phyloP scores from a whole-genome alignment of 2,888 invertebrate genomes.

The Scaptomyza reducta region DNA sequence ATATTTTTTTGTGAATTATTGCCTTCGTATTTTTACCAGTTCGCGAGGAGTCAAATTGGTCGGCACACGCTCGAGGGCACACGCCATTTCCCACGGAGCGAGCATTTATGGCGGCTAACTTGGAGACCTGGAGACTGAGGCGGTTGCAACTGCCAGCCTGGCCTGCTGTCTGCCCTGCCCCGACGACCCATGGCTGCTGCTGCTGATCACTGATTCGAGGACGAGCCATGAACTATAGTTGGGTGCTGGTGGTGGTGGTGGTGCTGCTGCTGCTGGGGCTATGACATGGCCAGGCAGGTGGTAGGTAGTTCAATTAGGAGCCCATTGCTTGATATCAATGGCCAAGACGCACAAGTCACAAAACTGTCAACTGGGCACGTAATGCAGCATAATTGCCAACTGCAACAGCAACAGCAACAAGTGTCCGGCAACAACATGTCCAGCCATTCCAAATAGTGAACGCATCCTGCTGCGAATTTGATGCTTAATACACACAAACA shows the following conservation, averaged over 20 bases:
- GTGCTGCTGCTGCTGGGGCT: slow-evolving; percentile 22
- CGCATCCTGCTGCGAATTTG: slow-evolving; percentile 78
- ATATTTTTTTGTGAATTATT: slow-evolving; percentile 84
- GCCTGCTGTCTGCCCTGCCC: slow-evolving; percentile 46
- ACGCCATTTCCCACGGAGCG: slow-evolving; percentile 86
- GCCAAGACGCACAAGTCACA: slow-evolving; percentile 36
- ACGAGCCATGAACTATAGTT: slow-evolving; percentile 34
- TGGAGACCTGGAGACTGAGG: slow-evolving; percentile 14
- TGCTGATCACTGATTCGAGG: slow-evolving; percentile 63
- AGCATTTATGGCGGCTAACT: slow-evolving; percentile 73
- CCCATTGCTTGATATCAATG: slow-evolving; percentile 60
- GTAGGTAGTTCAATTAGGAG: slow-evolving; percentile 72
- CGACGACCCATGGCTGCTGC: slow-evolving; percentile 51
- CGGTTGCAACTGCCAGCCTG: slow-evolving; percentile 26
- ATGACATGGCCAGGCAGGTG: slow-evolving; percentile 54
- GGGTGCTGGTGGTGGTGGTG: neutral
- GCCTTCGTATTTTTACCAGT: slow-evolving; percentile 85
- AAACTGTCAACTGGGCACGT: slow-evolving; percentile 72
- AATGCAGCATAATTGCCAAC: slow-evolving; percentile 79
- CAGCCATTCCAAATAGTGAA: slow-evolving; percentile 75
- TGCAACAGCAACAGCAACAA: slow-evolving; percentile 53
- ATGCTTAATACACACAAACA: slow-evolving; percentile 51
- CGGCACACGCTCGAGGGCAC: slow-evolving; percentile 88
- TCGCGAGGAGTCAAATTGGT: slow-evolving; percentile 85
- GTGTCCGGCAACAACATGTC: slow-evolving; percentile 55